Conservation (phyloP, 2,888 invertebrate genomes). For the Nomada ferruginata region DNA sequence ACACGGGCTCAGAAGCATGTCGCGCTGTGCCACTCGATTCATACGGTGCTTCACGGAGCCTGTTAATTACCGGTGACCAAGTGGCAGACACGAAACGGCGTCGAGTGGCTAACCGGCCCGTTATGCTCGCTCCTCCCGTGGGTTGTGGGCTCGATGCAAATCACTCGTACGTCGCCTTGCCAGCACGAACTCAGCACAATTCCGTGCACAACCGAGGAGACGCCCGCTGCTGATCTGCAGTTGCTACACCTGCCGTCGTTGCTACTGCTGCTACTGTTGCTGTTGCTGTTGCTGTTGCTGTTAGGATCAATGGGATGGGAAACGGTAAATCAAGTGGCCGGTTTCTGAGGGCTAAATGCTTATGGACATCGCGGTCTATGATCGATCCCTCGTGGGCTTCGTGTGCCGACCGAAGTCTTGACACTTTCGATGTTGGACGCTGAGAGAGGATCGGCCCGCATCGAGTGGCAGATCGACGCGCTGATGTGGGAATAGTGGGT, state of each 20-base stretch:
- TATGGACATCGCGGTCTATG: conserved; percentile 15
- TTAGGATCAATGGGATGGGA: conserved; percentile 60
- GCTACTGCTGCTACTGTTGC: conserved; percentile 34
- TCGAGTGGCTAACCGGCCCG: conserved; percentile 69
- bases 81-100: conserved; percentile 68
- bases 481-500: not conserved
- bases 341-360: conserved; percentile 58
- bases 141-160: conserved; percentile 71
- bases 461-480: not conserved
- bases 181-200: conserved; percentile 76
- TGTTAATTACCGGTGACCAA: conserved; percentile 72
- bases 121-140: conserved; percentile 67
- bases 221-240: conserved; percentile 45
- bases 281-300: not conserved
- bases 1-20: conserved; percentile 38
- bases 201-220: conserved; percentile 61
- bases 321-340: conserved; percentile 66
- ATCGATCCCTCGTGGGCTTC: conserved; percentile 10
- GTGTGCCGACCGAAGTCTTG: not conserved
- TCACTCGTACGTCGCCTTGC: conserved; percentile 74
- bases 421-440: not conserved
- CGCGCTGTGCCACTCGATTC: conserved; percentile 53
- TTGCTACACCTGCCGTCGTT: conserved; percentile 52
- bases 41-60: conserved; percentile 60
- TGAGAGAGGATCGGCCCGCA: not conserved